Conservation (phyloP, 2,113 vertebrate species). For the Etheostoma cragini region DNA sequence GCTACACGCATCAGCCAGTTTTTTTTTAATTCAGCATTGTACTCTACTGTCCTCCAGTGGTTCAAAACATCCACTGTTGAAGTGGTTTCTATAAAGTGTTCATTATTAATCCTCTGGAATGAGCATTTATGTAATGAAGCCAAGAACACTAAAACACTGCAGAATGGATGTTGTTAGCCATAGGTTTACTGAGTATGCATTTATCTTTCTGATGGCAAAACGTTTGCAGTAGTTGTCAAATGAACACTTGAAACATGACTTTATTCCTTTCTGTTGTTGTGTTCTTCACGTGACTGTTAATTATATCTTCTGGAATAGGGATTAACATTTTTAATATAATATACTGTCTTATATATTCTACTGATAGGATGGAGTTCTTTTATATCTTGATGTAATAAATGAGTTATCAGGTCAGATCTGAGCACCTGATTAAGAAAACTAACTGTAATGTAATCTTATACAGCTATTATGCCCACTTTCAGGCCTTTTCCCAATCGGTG, state of each 20-base stretch:
- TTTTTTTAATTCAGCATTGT: constrained; percentile 12
- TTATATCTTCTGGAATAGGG: constrained; percentile 58
- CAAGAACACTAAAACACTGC: constrained; percentile 23
- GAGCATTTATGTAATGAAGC: constrained; percentile 19
- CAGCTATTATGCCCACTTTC: constrained; percentile 50
- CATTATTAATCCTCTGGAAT: neutral
- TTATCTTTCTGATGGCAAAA: constrained; percentile 56
- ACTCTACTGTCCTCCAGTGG: constrained; percentile 72
- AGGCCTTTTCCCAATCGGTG: constrained; percentile 61
- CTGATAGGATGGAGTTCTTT: constrained; percentile 61
- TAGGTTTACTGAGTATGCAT: constrained; percentile 70
- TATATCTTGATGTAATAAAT: constrained; percentile 66
- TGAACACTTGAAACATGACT: constrained; percentile 64
- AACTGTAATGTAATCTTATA: constrained; percentile 49
- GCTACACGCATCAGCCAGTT: neutral
- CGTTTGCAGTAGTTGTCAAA: constrained; percentile 65
- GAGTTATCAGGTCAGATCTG: constrained; percentile 41
- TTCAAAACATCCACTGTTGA: constrained; percentile 24
- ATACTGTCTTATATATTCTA: constrained; percentile 68
- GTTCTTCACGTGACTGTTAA: constrained; percentile 72
- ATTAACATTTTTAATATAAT: constrained; percentile 60
- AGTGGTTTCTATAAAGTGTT: constrained; percentile 12
- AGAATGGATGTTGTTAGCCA: constrained; percentile 53
- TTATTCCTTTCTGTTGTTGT: constrained; percentile 43
- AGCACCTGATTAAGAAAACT: constrained; percentile 48